phyloP scores from a whole-genome alignment of 2,888 invertebrate species.

The Trichogramma evanescens region DNA sequence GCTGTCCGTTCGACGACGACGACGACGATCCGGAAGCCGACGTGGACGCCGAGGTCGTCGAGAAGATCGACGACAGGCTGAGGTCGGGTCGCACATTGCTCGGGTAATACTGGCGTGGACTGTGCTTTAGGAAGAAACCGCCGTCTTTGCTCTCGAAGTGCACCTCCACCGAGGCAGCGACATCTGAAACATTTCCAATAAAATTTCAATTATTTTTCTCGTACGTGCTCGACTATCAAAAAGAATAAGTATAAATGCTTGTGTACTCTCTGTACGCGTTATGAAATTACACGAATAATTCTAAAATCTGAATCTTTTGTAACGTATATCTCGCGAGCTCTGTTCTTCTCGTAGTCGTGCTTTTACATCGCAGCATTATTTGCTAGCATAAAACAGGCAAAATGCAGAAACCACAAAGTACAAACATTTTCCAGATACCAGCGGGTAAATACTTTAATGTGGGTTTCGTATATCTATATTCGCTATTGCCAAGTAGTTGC shows the following conservation, averaged over 20 bases:
- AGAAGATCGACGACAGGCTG: conserved; percentile 5
- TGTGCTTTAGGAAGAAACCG: conserved; percentile 82
- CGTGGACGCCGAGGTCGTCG: conserved; percentile 13
- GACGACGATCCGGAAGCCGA: conserved; percentile 45
- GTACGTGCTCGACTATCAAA: background rate
- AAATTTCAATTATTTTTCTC: background rate
- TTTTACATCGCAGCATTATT: too few relatives aligned
- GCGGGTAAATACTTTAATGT: too few relatives aligned
- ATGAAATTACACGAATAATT: background rate
- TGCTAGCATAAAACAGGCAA: too few relatives aligned
- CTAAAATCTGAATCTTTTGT: background rate
- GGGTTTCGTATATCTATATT: too few relatives aligned
- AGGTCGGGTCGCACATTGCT: conserved; percentile 27
- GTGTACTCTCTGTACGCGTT: background rate
- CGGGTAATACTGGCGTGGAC: conserved; percentile 62
- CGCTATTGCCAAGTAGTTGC: too few relatives aligned
- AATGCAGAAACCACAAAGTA: too few relatives aligned
- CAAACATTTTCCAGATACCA: too few relatives aligned
- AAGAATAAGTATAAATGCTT: background rate
- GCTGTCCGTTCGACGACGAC: conserved; percentile 46
- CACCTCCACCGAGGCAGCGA: conserved; percentile 70
- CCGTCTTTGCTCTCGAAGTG: conserved; percentile 89
- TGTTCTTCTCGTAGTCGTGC: too few relatives aligned
- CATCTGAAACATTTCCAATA: conserved; percentile 52
- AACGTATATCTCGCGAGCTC: too few relatives aligned